Evolutionary conservation across 2,888 invertebrate genomes (phyloP), one percentile per base, ranked within the genome.

Genomic region (Tridacna gigas): DNA sequence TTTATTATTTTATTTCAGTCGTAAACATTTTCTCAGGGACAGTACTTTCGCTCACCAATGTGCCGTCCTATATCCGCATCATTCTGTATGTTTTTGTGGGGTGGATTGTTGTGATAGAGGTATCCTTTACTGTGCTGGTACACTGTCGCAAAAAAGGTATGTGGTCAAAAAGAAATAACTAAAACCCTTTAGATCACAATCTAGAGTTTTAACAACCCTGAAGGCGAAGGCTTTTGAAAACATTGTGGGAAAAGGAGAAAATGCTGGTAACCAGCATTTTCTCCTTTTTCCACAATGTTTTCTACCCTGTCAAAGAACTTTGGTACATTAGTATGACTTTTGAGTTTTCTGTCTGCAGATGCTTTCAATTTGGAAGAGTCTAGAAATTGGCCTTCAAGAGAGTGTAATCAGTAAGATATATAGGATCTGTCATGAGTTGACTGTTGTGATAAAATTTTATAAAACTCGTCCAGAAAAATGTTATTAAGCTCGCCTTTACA

Each of bases 1-100:
- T 37, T 28, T n/a, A 15, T 26, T n/a, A 37, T 5, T 67, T 67
- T 82, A 80, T 96, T 96, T 15, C 96, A 98, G 98, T 98, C 95
- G 97, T 97, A n/a, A 97, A 98, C 65, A 97, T 99, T 91, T 98
- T 98, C 96, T 97, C 98, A 92, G 97, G 98, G 45, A 97, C 97
- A 2, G 96, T 97, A 92, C 95, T 98, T 84, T 96, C 96, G 89
- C 97, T 97, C 94, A 97, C 98, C 9, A 97, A 97, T 91, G 95
- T 98, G 67, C 98, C 98, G 0, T 95, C 96, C 45, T 97, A 97
- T 97, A 96, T 97, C 92, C 97, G 97, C 89, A 98, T 97, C 96
- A 96, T 98, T 80, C 95, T 99, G 51, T 84, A 65, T 37, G 69
- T 76, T 12, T 84, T 75, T 48, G 48, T 75, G n/a, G 86, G 80